A percentile compares a stretch with the other conserved stretches of the same genome.
phyloP scores from a whole-genome alignment of 1,140 invertebrate genomes.

The Tetraneura akinire region DNA sequence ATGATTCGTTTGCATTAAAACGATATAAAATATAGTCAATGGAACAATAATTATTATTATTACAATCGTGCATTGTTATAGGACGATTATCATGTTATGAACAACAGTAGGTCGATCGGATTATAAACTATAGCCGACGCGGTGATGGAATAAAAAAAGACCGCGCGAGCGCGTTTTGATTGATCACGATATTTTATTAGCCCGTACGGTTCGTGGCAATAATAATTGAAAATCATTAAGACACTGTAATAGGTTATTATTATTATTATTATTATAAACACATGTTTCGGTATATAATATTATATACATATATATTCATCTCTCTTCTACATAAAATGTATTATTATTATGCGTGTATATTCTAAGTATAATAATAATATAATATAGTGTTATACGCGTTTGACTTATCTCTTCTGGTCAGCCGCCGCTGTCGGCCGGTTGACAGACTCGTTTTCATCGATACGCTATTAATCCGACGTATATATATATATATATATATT shows the following conservation, averaged over 20 bases:
- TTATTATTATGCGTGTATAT: no score
- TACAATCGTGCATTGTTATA: background rate
- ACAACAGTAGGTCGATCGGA: background rate
- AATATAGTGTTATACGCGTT: background rate
- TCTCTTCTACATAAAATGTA: no score
- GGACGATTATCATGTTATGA: background rate
- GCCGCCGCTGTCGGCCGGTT: constrained; percentile 25
- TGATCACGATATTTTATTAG: constrained; percentile 45
- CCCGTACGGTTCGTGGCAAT: constrained; percentile 44
- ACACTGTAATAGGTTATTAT: constrained; percentile 47
- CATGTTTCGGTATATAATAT: constrained; percentile 32
- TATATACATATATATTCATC: background rate
- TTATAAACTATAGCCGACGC: background rate
- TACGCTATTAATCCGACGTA: constrained; percentile 45
- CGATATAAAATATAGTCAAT: no score
- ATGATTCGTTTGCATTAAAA: no score
- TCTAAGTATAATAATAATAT: no score
- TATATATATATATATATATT: no score
- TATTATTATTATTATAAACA: constrained; percentile 51
- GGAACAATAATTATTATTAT: background rate
- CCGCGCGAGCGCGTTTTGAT: constrained; percentile 15
- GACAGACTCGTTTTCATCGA: constrained; percentile 51
- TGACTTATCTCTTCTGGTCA: background rate
- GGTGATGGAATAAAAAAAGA: background rate
- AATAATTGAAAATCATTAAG: constrained; percentile 51